A percentile compares a stretch with the other conserved stretches of the same genome.
phyloP scores from a whole-genome alignment of 1,140 invertebrate species.

The Trissolcus basalis region DNA sequence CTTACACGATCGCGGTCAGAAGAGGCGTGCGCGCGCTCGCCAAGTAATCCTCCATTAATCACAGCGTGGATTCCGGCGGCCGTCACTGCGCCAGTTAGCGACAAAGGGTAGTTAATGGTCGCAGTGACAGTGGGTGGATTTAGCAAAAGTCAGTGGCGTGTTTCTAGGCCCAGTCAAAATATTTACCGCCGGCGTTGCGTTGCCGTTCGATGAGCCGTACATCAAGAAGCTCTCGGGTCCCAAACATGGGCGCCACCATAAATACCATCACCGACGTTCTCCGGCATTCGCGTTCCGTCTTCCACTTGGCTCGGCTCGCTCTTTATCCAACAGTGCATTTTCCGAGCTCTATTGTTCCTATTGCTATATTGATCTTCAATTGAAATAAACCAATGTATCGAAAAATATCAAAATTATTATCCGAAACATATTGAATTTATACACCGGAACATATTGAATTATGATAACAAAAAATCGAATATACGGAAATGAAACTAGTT shows the following conservation, averaged over 20 bases:
- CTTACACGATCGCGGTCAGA: constrained; percentile 35
- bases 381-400: too few relatives aligned
- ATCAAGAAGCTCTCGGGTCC: constrained; percentile 38
- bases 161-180: constrained; percentile 53
- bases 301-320: background rate
- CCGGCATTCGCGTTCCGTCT: constrained; percentile 33
- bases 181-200: constrained; percentile 50
- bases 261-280: constrained; percentile 39
- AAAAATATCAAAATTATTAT: too few relatives aligned
- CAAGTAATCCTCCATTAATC: constrained; percentile 53
- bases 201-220: constrained; percentile 34
- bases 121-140: constrained; percentile 45
- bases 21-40: constrained; percentile 28
- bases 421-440: too few relatives aligned
- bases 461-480: too few relatives aligned
- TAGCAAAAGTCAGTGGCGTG: constrained; percentile 35
- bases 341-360: background rate
- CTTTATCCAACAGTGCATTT: background rate
- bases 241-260: constrained; percentile 40
- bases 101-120: constrained; percentile 56
- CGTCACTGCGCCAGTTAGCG: constrained; percentile 49
- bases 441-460: too few relatives aligned
- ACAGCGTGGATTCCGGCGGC: constrained; percentile 46
- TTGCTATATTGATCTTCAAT: background rate
- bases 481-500: too few relatives aligned